These are phyloP conservation scores for Pseudomugil tenellus DNA, from an alignment of 2,797 vertebrate genomes.

Conservation along the genomic window DNA sequence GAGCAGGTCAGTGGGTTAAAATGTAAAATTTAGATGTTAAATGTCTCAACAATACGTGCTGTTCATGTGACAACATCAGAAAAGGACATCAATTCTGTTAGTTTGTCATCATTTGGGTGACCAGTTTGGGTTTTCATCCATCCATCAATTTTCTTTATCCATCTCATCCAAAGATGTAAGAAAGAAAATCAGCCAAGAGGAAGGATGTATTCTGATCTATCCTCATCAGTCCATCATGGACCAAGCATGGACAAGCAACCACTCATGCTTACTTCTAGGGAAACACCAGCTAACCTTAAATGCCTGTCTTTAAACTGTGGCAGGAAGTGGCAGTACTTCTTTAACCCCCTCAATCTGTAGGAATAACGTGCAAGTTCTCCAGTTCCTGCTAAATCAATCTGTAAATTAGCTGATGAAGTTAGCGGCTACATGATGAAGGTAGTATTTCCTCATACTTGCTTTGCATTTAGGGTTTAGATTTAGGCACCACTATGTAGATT, in stretches of 20 bases:
- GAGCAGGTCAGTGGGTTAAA: slow-evolving; percentile 88
- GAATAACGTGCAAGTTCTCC: neutral
- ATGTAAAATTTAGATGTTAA: neutral
- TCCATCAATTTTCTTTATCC: too few relatives aligned
- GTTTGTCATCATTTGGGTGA: neutral
- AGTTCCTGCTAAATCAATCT: neutral
- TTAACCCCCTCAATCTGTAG: neutral
- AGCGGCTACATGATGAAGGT: neutral
- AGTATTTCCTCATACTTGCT: neutral
- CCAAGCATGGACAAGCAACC: too few relatives aligned
- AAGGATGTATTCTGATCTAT: too few relatives aligned
- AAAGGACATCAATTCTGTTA: neutral
- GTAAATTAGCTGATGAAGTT: neutral
- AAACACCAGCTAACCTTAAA: too few relatives aligned
- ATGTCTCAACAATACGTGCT: neutral
- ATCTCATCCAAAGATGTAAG: too few relatives aligned
- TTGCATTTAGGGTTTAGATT: neutral
- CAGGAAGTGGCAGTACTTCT: too few relatives aligned
- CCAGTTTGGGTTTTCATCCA: neutral
- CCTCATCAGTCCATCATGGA: too few relatives aligned
- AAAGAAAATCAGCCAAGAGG: too few relatives aligned
- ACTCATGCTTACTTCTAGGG: too few relatives aligned
- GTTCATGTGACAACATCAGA: neutral
- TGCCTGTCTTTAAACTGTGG: too few relatives aligned
- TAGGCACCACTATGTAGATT: neutral